These are phyloP conservation scores for Ganaspis sp. DNA, from an alignment of 1,140 invertebrate genomes.

Conservation along the genomic window DNA sequence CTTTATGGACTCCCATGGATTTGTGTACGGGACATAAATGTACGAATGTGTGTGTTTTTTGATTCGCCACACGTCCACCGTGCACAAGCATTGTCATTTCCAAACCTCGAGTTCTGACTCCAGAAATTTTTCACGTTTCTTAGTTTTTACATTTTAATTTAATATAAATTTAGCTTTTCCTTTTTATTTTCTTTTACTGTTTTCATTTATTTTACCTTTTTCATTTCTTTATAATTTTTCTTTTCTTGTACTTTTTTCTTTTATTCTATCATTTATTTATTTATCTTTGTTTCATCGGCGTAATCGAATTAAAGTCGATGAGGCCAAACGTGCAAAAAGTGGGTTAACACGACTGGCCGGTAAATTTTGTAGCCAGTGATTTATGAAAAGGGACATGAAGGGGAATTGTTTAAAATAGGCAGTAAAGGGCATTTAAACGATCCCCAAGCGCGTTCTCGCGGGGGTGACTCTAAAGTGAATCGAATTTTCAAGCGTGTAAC, in stretches of 20 bases:
- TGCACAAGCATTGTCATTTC: too few relatives aligned
- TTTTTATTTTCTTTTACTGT: too few relatives aligned
- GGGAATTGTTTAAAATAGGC: constrained; percentile 68
- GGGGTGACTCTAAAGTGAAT: constrained; percentile 66
- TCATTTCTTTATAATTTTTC: too few relatives aligned
- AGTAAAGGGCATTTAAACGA: constrained; percentile 68
- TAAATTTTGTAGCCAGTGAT: constrained; percentile 50
- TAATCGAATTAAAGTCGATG: neutral
- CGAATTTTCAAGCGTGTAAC: constrained; percentile 68
- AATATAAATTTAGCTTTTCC: too few relatives aligned
- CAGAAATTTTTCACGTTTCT: neutral
- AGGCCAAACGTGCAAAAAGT: constrained; percentile 37
- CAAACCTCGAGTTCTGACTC: too few relatives aligned
- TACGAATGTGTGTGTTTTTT: neutral
- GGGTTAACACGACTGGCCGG: constrained; percentile 40
- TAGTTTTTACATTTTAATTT: too few relatives aligned
- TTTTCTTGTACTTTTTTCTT: too few relatives aligned
- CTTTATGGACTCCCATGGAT: neutral
- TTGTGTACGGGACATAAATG: neutral
- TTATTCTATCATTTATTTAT: too few relatives aligned
- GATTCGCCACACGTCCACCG: too few relatives aligned
- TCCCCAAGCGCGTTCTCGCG: constrained; percentile 61
- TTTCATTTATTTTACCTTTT: too few relatives aligned
- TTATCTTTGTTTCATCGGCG: too few relatives aligned
- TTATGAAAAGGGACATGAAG: constrained; percentile 45